phyloP scores from a whole-genome alignment of 1,140 invertebrate species.

The Sarcophaga peregrina region DNA sequence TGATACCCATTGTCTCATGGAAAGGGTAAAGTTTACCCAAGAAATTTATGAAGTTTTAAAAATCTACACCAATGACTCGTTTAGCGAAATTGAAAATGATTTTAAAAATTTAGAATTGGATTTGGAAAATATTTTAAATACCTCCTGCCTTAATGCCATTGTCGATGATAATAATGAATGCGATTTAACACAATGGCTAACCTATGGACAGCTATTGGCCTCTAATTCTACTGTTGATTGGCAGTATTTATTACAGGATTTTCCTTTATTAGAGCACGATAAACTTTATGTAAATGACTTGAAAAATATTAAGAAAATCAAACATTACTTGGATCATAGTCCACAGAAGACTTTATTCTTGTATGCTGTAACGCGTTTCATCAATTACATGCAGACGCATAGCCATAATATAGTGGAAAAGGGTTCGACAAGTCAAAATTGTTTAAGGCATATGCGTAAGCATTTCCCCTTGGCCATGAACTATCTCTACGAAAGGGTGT shows the following conservation, averaged over 20 bases:
- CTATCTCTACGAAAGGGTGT: slow-evolving; percentile 20
- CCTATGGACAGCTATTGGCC: not conserved
- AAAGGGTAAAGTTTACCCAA: not conserved
- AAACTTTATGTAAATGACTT: not conserved
- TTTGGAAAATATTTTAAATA: slow-evolving; percentile 10
- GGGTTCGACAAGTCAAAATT: not conserved
- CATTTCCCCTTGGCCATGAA: slow-evolving; percentile 20
- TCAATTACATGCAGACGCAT: not conserved
- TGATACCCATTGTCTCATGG: slow-evolving; percentile 4
- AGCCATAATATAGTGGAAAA: not conserved
- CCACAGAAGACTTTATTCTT: not conserved
- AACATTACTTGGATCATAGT: not conserved
- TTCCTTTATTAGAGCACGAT: not conserved
- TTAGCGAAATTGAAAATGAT: not conserved
- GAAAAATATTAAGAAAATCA: not conserved
- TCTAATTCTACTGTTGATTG: not conserved
- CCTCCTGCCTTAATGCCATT: slow-evolving; percentile 11
- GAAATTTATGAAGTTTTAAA: slow-evolving; percentile 22
- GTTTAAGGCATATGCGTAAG: slow-evolving; percentile 33
- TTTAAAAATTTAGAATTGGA: slow-evolving; percentile 1
- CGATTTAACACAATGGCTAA: not conserved
- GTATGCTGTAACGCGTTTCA: not conserved
- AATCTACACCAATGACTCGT: slow-evolving; percentile 1
- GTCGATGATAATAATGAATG: slow-evolving; percentile 11
- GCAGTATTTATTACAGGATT: not conserved